These are phyloP conservation scores for Rousettus madagascariensis DNA, from an alignment of 2,797 vertebrate species.

Conservation along the genomic window DNA sequence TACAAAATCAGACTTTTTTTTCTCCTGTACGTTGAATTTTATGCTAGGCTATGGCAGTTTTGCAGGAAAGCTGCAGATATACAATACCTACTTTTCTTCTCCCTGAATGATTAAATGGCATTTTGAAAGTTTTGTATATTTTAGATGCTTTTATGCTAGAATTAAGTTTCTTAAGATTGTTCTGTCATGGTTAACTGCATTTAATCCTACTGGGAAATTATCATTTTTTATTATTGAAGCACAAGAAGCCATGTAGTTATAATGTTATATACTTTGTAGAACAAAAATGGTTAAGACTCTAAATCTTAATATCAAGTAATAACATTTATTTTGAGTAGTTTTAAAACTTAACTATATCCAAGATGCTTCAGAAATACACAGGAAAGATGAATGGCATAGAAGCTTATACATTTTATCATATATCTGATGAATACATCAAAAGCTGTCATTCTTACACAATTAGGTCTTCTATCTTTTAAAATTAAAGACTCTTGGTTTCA, in stretches of 20 bases:
- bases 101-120: conserved; percentile 36
- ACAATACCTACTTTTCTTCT: conserved; percentile 19
- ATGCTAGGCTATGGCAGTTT: not conserved
- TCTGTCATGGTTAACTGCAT: conserved; percentile 23
- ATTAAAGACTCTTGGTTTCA: not conserved
- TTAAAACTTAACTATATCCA: not conserved
- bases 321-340: not conserved
- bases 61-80: not conserved
- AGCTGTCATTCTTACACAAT: not conserved
- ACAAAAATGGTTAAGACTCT: not conserved
- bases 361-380: not conserved
- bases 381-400: not conserved
- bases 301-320: not conserved
- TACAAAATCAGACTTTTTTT: not conserved
- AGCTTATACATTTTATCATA: not conserved
- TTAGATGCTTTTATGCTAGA: conserved; percentile 20
- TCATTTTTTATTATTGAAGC: conserved; percentile 2
- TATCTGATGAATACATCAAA: not conserved
- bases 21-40: not conserved
- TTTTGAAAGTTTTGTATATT: conserved; percentile 43
- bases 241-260: not conserved
- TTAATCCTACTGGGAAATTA: conserved; percentile 45
- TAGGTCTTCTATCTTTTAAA: not conserved
- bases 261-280: not conserved
- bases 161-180: conserved; percentile 26